phyloP scores from a whole-genome alignment of 2,888 invertebrate genomes.

The Lamproptera curius region DNA sequence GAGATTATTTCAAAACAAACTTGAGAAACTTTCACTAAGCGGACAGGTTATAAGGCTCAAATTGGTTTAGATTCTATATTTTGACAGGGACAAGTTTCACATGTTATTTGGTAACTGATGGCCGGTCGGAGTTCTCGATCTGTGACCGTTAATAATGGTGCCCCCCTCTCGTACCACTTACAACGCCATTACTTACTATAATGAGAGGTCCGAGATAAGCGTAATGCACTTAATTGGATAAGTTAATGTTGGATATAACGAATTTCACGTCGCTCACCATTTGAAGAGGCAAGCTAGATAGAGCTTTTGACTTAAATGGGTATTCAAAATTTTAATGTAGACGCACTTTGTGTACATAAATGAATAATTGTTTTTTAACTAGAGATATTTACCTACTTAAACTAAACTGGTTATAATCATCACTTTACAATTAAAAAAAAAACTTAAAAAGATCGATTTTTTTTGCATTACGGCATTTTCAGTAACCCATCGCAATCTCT shows the following conservation, averaged over 20 bases:
- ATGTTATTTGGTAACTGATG: conserved; percentile 42
- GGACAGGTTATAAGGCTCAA: conserved; percentile 14
- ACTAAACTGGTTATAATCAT: no score
- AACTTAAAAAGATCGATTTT: no score
- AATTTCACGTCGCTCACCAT: conserved; percentile 25
- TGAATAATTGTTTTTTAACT: no score
- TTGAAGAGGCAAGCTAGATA: no score
- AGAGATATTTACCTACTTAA: no score
- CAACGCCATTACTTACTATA: conserved; percentile 55
- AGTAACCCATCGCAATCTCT: no score
- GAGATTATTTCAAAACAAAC: conserved; percentile 13
- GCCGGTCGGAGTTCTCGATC: conserved; percentile 46
- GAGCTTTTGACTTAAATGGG: no score
- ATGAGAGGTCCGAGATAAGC: conserved; percentile 58
- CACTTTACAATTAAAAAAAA: no score
- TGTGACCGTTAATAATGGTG: conserved; percentile 65
- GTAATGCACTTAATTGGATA: conserved; percentile 65
- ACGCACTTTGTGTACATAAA: no score
- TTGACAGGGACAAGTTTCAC: conserved; percentile 35
- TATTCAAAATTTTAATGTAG: no score
- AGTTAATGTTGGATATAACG: conserved; percentile 39
- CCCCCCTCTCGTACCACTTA: conserved; percentile 54
- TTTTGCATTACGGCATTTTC: no score
- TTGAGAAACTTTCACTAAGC: conserved; percentile 6
- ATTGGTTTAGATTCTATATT: conserved; percentile 28